Evolutionary conservation across 2,888 invertebrate genomes (phyloP), one percentile per base, ranked within the genome.

Genomic region (Dynastes hyllus): DNA sequence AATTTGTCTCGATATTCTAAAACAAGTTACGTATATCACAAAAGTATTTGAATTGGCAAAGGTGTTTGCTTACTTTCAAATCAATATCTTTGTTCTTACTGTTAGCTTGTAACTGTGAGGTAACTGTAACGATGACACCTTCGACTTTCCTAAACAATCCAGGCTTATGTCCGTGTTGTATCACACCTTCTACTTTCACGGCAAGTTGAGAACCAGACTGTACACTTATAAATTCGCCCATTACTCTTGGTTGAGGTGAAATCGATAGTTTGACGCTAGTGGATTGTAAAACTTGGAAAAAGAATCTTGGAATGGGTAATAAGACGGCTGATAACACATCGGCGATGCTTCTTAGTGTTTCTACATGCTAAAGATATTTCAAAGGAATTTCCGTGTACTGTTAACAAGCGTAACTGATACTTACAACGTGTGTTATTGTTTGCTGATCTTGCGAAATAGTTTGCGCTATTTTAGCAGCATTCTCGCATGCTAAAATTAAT

Each of bases 121-220:
- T 92, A 2, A 95, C 92, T 1, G 92, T 93, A 50, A 96, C 91
- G 83, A 93, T 92, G 79, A 96, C 93, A 80, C 93, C 92, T 82
- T 93, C 91, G 80, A 96, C 93, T 85, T 92, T 92, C 53, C 96
- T 91, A 86, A 93, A 95, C 11, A 94, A 87, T 4, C 94, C 93
- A 5, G 93, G 93, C 79, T 91, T 90, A 82, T 91, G 91, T 32
- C 93, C 94, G 83, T 94, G 94, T 84, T 95, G 94, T 69, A 98
- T 92, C 0, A 98, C 97, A 0, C 98, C 98, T 89, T 98, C 98
- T 1, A 98, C 95, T 90, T 97, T 97, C 32, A 98, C 92, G 0
- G 97, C 96, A 79, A 98, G 91, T 83, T 96, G 95, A 83, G 96
- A 95, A 77, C 95, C 95, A 61, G 94, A 93, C 80, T 95, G 95